Percentiles rank a stretch among this genome's conserved stretches.
These are phyloP conservation scores for Anabas testudineus DNA, from an alignment of 2,797 vertebrate species.

Conservation along the genomic window DNA sequence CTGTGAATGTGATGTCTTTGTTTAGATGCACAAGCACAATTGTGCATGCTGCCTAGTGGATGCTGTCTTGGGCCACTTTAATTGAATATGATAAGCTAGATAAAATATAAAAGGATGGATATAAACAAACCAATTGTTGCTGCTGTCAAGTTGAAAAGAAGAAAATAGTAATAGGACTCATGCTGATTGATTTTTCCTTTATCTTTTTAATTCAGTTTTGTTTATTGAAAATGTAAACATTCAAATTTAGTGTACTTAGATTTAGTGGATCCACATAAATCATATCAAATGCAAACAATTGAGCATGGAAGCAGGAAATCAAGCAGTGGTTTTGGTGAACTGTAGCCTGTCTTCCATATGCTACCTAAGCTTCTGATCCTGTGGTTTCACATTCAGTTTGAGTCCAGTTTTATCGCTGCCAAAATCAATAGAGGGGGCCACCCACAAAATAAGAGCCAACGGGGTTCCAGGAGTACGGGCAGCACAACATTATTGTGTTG, in stretches of 20 bases:
- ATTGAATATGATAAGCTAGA: not conserved
- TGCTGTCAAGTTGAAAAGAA: not conserved
- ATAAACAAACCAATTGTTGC: not conserved
- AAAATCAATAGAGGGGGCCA: conserved; percentile 45
- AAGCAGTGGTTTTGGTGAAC: conserved; percentile 3
- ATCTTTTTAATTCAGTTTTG: not conserved
- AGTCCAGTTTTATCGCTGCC: conserved; percentile 37
- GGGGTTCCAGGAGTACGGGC: conserved; percentile 43
- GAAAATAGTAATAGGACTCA: not conserved
- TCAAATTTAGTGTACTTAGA: not conserved
- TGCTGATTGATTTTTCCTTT: not conserved
- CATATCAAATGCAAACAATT: not conserved
- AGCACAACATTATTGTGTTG: conserved; percentile 18
- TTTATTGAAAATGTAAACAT: not conserved
- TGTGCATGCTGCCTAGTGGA: not conserved
- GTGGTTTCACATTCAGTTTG: conserved; percentile 44
- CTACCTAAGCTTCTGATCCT: conserved; percentile 28
- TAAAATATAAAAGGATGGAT: not conserved
- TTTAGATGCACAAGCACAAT: not conserved
- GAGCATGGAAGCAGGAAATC: conserved; percentile 2
- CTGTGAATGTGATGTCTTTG: not conserved
- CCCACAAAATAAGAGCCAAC: conserved; percentile 37
- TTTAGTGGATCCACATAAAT: not conserved
- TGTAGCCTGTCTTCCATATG: conserved; percentile 32
- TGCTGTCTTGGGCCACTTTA: not conserved